phyloP scores from a whole-genome alignment of 2,797 vertebrate genomes.

The Phylloscopus collybita region DNA sequence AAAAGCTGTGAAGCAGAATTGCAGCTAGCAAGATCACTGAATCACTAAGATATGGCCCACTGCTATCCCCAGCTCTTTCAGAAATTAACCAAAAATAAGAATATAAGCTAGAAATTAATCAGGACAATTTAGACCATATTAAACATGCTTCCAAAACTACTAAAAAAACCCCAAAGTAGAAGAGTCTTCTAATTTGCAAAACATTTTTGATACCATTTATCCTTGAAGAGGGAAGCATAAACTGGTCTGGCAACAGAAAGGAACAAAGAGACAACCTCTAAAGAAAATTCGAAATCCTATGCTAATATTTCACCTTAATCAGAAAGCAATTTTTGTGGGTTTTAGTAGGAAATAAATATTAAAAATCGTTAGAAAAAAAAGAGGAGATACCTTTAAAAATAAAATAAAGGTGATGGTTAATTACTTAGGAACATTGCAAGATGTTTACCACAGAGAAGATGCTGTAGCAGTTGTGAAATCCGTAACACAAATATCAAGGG shows the following conservation, averaged over 20 bases:
- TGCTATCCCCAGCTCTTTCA: not conserved
- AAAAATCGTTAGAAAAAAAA: not conserved
- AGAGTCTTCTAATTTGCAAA: not conserved
- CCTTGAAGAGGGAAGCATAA: not conserved
- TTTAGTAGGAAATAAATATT: not conserved
- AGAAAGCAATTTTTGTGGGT: not conserved
- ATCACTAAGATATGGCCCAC: not conserved
- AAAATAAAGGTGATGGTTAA: not conserved
- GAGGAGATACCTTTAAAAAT: not conserved
- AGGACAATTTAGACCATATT: not conserved
- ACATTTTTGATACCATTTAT: not conserved
- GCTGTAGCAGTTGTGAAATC: not conserved
- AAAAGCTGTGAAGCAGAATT: conserved; percentile 56
- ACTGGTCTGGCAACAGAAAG: not conserved
- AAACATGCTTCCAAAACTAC: not conserved
- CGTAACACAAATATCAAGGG: accelerated
- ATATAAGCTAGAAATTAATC: not conserved
- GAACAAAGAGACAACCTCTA: not conserved
- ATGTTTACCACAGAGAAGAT: not conserved
- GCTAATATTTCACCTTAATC: not conserved
- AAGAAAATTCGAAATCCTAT: not conserved
- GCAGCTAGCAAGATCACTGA: not conserved
- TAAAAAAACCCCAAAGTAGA: not conserved
- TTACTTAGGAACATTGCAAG: not conserved
- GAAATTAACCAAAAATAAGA: not conserved